phyloP scores from a whole-genome alignment of 2,888 invertebrate genomes.

The Campoletis raptor region DNA sequence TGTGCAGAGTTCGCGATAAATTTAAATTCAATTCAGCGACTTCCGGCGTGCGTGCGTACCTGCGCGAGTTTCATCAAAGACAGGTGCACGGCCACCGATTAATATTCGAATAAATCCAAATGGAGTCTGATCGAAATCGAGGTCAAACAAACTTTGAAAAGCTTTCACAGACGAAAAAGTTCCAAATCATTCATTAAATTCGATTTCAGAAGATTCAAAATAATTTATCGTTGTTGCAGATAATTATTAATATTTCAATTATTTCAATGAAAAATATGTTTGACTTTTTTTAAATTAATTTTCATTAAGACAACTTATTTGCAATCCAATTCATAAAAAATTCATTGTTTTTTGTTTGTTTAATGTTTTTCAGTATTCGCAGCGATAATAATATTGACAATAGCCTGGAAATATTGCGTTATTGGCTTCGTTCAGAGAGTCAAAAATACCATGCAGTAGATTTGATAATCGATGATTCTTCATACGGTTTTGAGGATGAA shows the following conservation, averaged over 20 bases:
- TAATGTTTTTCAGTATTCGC: constrained; percentile 89
- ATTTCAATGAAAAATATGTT: too few relatives aligned
- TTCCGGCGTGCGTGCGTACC: constrained; percentile 49
- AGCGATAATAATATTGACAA: constrained; percentile 95
- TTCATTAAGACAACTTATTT: background rate
- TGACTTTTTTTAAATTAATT: too few relatives aligned
- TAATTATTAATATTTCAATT: too few relatives aligned
- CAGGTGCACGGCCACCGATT: background rate
- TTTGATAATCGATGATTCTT: constrained; percentile 86
- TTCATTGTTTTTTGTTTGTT: background rate
- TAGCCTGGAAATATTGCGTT: constrained; percentile 89
- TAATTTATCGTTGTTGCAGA: too few relatives aligned
- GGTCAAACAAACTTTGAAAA: too few relatives aligned
- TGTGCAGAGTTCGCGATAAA: background rate
- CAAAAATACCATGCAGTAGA: constrained; percentile 91
- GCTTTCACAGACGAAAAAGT: too few relatives aligned
- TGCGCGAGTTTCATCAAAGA: constrained; percentile 24
- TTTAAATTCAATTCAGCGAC: constrained; percentile 28
- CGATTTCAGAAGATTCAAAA: too few relatives aligned
- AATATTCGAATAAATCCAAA: too few relatives aligned
- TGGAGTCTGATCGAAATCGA: too few relatives aligned
- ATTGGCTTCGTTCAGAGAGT: constrained; percentile 89
- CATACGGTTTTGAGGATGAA: constrained; percentile 87
- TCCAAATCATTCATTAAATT: too few relatives aligned
- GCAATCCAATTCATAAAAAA: background rate